Conservation (phyloP, 2,797 vertebrate species). For the Trachurus trachurus region DNA sequence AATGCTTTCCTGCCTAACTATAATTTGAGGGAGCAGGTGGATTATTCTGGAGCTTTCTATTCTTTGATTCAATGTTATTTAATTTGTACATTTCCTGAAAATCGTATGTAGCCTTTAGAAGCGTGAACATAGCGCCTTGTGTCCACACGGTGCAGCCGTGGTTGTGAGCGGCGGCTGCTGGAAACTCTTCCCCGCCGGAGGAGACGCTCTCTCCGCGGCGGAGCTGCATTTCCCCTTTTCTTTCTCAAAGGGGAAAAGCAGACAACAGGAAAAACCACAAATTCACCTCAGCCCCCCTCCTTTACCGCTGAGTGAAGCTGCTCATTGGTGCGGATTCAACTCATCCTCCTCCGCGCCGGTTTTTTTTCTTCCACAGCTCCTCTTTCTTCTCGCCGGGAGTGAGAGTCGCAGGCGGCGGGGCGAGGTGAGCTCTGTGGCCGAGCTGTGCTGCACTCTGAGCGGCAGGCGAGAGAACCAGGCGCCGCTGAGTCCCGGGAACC, state of each 20-base stretch:
- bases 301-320: neutral
- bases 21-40: neutral
- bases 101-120: neutral
- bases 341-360: neutral
- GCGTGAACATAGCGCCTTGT: too few species aligned
- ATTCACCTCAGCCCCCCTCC: neutral
- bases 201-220: neutral
- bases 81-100: neutral
- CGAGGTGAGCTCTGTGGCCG: constrained; percentile 33
- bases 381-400: constrained; percentile 13
- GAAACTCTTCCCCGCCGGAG: neutral
- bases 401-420: constrained; percentile 39
- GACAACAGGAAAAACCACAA: constrained; percentile 41
- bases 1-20: neutral
- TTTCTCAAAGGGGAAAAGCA: constrained; percentile 76
- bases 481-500: constrained; percentile 58
- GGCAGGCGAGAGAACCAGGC: constrained; percentile 43
- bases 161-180: neutral
- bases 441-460: constrained; percentile 9
- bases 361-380: neutral
- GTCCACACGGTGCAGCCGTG: too few species aligned
- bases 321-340: neutral
- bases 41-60: neutral
- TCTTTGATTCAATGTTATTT: neutral
- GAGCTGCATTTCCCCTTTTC: constrained; percentile 76